Base-by-base conservation (phyloP, 2,113 vertebrate species). In the Rutilus rutilus region DNA sequence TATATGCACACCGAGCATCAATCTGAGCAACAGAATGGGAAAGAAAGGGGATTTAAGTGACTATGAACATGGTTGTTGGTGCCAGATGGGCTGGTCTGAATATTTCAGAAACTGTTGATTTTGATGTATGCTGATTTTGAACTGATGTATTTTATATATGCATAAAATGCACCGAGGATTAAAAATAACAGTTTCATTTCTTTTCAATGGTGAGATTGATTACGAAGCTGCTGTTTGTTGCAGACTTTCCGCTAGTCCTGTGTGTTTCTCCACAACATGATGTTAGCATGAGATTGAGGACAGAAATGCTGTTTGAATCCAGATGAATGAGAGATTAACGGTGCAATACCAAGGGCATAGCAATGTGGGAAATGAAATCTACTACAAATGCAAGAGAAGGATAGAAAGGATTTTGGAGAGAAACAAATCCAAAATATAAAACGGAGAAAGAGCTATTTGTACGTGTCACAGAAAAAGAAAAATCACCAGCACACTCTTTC, bases 221-320 rank as follows among this genome's bases (percentile, higher is more conserved):
- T n/a, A 60, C 11, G 6, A 59, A 79, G 39, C 39, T 17, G 52
- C 78, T 74, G 87, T 33, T 78, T 75, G 8, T 45, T 67, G n/a
- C 7, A 25, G 73, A 77, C 47, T 39, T 71, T 39, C 33, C 62
- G 1, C 73, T 39, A 10, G 79, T 60, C 60, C 79, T 73, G 19
- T 78, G 39, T 21, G 39, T 78, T 62, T 50, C 77, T 54, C 73
- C 2, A 25, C 23, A 67, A 78, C 39, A 50, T 67, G 64, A 82
- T 71, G 73, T 67, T 59, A 54, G 42, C 11, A 12, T 78, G 64
- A 57, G 62, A 73, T 60, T 47, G 33, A 86, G 33, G 64, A 39
- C 65, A 76, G 42, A 85, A 50, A 82, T 78, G 21, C 39, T n/a
- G 27, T 64, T 71, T 50, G 73, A 45, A 75, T 69, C 78, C 73